Evolutionary conservation across 2,113 vertebrate species (phyloP).

Genomic region (Rhipidura dahli): DNA sequence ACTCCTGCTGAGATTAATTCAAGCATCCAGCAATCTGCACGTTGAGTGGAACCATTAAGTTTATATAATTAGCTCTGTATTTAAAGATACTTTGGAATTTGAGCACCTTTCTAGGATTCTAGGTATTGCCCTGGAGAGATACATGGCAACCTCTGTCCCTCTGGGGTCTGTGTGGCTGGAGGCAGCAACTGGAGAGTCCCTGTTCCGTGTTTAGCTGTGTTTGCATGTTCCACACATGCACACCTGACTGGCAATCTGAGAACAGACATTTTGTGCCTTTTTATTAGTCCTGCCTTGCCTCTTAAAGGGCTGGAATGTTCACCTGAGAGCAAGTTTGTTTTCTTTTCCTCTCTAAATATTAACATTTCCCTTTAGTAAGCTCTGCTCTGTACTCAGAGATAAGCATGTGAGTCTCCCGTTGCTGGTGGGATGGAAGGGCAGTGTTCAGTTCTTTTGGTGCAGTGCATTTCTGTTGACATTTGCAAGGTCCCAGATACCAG

Average conservation of each 20-base stretch:
- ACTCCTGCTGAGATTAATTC: not conserved
- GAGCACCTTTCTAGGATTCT: not conserved
- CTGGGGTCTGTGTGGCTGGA: not conserved
- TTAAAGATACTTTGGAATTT: not conserved
- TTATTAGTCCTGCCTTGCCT: not conserved
- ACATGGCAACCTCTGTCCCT: accelerated
- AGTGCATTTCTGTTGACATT: not conserved
- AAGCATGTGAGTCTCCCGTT: not conserved
- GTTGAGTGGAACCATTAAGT: not conserved
- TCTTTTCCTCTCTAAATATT: not conserved
- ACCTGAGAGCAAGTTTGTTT: not conserved
- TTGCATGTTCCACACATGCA: not conserved
- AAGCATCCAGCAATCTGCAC: not conserved
- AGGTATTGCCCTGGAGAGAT: not conserved
- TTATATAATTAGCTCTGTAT: not conserved
- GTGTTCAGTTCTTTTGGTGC: not conserved
- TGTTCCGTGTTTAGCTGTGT: not conserved
- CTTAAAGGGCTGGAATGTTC: not conserved
- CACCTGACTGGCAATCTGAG: not conserved
- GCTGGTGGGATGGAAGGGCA: not conserved
- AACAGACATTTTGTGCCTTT: not conserved
- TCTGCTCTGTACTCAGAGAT: not conserved
- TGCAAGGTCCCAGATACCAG: not conserved
- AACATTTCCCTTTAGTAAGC: not conserved
- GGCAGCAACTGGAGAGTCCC: not conserved